phyloP scores from a whole-genome alignment of 2,797 vertebrate species.

The Schizothorax lantsangensis region DNA sequence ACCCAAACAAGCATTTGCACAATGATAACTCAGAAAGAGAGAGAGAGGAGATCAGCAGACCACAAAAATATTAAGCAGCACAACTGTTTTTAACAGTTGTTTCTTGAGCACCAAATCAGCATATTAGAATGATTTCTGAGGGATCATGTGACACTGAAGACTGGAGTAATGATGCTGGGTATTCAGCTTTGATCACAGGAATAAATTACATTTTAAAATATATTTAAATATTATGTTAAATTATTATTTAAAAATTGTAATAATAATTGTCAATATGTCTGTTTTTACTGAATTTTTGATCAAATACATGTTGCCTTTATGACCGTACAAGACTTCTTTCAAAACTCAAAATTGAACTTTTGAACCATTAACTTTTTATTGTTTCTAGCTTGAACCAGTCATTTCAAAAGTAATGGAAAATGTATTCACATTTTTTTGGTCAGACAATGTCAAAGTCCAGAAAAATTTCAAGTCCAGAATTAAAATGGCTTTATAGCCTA shows the following conservation, averaged over 20 bases:
- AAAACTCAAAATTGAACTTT: background rate
- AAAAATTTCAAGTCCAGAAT: background rate
- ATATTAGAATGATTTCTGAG: background rate
- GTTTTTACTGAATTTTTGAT: background rate
- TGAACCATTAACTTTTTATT: background rate
- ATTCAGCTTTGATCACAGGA: background rate
- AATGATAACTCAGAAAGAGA: conserved; percentile 69
- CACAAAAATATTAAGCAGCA: no score
- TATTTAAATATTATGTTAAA: no score
- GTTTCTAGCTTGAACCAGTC: background rate
- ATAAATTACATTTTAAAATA: background rate
- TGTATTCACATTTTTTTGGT: background rate
- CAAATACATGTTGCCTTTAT: background rate
- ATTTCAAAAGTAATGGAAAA: background rate
- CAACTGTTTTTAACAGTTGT: no score
- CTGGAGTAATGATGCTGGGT: background rate
- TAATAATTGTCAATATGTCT: no score
- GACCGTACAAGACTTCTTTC: background rate
- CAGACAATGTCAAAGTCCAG: background rate
- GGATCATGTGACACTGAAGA: background rate
- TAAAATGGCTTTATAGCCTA: no score
- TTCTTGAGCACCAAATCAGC: no score
- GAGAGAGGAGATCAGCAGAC: conserved; percentile 63
- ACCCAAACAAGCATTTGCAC: conserved; percentile 60
- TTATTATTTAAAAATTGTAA: no score